Evolutionary conservation across 2,888 invertebrate genomes (phyloP).

Genomic region (Mechanitis mazaeus): DNA sequence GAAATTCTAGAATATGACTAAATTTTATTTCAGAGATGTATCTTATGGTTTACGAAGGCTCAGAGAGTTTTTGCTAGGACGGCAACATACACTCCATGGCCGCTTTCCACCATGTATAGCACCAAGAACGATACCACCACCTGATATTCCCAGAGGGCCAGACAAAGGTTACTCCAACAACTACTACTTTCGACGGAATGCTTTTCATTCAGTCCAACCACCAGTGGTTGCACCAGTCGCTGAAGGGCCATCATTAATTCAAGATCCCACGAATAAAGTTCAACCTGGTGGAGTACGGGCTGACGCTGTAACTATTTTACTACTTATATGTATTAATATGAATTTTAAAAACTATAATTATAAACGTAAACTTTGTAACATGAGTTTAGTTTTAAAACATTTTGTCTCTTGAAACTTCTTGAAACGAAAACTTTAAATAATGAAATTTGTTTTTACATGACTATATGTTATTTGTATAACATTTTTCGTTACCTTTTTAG

Average conservation of each 20-base stretch:
- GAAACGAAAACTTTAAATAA: no score
- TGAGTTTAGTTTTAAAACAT: no score
- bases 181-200: constrained; percentile 47
- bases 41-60: constrained; percentile 43
- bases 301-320: constrained; percentile 37
- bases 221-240: constrained; percentile 60
- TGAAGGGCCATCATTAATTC: constrained; percentile 39
- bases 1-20: constrained; percentile 14
- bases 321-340: no score
- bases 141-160: constrained; percentile 54
- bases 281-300: constrained; percentile 37
- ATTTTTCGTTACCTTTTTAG: neutral
- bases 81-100: constrained; percentile 45
- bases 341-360: no score
- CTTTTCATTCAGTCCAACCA: constrained; percentile 49
- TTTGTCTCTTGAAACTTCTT: no score
- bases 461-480: no score
- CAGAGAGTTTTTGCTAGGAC: constrained; percentile 54
- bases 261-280: constrained; percentile 34
- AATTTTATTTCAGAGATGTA: constrained; percentile 51
- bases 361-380: no score
- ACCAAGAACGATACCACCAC: constrained; percentile 51
- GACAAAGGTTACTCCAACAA: constrained; percentile 49
- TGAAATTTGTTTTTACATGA: no score
- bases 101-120: constrained; percentile 50